These are phyloP conservation scores for Eupithecia tripunctaria DNA, from an alignment of 2,888 invertebrate species.

Conservation along the genomic window DNA sequence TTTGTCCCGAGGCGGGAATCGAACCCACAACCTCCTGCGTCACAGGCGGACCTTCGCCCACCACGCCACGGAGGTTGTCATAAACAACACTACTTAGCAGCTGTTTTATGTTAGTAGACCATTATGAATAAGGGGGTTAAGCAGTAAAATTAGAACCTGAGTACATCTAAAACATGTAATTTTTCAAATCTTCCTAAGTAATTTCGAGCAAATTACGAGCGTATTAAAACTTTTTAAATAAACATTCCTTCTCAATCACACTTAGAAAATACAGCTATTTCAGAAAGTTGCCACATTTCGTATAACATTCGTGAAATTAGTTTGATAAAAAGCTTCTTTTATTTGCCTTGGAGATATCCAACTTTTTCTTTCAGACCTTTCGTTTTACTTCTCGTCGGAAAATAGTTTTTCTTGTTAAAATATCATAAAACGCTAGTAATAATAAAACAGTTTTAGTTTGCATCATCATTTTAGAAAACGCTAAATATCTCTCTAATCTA, in stretches of 20 bases:
- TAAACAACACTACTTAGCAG: too few species aligned
- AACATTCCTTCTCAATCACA: conserved; percentile 35
- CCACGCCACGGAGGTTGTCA: too few species aligned
- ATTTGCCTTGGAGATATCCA: conserved; percentile 21
- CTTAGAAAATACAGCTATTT: conserved; percentile 33
- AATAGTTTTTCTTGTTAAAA: conserved; percentile 5
- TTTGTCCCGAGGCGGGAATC: too few species aligned
- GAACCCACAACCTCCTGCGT: too few species aligned
- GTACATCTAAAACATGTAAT: neutral
- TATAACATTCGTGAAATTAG: conserved; percentile 32
- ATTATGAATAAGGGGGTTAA: too few species aligned
- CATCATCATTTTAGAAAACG: neutral
- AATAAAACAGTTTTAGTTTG: neutral
- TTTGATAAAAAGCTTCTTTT: conserved; percentile 35
- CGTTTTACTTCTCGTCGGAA: neutral
- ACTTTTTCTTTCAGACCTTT: conserved; percentile 19
- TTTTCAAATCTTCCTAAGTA: neutral
- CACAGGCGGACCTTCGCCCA: too few species aligned
- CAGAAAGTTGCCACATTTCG: conserved; percentile 29
- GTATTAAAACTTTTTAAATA: conserved; percentile 40
- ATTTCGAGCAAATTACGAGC: conserved; percentile 20
- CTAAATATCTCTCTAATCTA: too few species aligned
- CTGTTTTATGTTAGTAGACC: too few species aligned
- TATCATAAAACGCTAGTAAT: neutral
- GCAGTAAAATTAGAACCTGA: neutral